phyloP scores from a whole-genome alignment of 2,797 vertebrate species.

The Falco peregrinus region DNA sequence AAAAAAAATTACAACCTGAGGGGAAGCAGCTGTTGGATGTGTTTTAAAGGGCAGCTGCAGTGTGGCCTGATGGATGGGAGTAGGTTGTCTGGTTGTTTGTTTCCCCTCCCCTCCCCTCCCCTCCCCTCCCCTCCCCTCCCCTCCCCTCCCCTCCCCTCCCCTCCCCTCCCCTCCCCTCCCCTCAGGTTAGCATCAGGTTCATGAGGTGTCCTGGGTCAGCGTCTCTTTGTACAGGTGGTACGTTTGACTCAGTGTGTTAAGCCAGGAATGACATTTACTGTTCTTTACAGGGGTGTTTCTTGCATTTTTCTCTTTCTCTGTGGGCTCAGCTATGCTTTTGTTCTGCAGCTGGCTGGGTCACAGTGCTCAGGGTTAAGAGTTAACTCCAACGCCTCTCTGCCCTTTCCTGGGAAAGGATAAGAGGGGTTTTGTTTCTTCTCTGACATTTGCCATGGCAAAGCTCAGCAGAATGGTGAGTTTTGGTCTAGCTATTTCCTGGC shows the following conservation, averaged over 20 bases:
- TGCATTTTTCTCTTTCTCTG: background rate
- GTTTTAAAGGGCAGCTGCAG: background rate
- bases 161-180: accelerated
- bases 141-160: accelerated
- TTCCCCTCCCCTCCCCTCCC: accelerated
- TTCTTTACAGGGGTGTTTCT: background rate
- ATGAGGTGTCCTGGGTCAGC: background rate
- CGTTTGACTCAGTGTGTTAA: background rate
- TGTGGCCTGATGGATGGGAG: accelerated
- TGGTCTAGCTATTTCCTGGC: background rate
- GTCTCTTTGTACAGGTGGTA: background rate
- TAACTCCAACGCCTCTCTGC: background rate
- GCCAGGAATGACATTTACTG: background rate
- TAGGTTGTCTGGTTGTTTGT: background rate
- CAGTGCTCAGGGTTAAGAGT: background rate
- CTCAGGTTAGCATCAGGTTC: accelerated
- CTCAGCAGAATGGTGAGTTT: background rate
- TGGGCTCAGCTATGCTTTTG: background rate
- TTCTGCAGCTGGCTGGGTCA: background rate
- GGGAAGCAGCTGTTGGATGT: background rate
- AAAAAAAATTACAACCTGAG: background rate
- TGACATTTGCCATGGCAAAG: background rate
- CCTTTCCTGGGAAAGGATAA: background rate
- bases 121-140: accelerated
- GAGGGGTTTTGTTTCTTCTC: conserved; percentile 12